Evolutionary conservation across 1,140 invertebrate species (phyloP), one percentile per base, ranked within the genome.

Genomic region (Zaprionus davidi): DNA sequence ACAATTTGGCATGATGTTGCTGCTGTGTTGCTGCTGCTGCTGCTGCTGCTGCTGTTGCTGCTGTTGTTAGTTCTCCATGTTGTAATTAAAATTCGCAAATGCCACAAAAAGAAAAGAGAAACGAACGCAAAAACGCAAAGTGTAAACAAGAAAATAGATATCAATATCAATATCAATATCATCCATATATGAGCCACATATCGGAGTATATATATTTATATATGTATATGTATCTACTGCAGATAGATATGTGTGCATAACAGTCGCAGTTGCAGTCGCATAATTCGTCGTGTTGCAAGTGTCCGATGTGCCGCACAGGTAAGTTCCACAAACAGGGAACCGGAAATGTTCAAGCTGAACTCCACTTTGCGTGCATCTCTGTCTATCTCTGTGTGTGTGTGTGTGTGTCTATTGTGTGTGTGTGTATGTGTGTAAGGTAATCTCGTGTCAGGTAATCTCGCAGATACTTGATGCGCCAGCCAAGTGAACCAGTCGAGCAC

Each of bases 51-150:
- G 28, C 2, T 22, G 46, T 0, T 22, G 46, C 20, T 46, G n/a
- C 22, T 24, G 17, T 51, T 22, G 46, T 13, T 13, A 51, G 46
- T 51, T 51, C 4, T 51, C 4, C 20, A 46, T 17, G 46, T 22
- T 24, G 46, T 51, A 51, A 51, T 51, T 51, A 51, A 51, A 51
- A 51, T 24, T 51, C 4, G 46, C 46, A 24, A 51, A 51, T 51
- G 22, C 46, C 46, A 9, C 17, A 51, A 51, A 51, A 51, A 20
- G 9, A 2, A 17, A 46, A 46, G n/a, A 11, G 41, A 46, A 24
- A 51, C 46, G 46, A 51, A 24, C 46, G 20, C 46, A 49, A 49
- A 44, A 44, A 44, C 41, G 5, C n/a, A 12, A 38, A 51, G 46
- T 51, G 46, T 13, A 13, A 51, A 51, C 11, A 51, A 22, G 4